Evolutionary conservation across 2,797 vertebrate genomes (phyloP).

Genomic region (Pogoniulus pusillus): DNA sequence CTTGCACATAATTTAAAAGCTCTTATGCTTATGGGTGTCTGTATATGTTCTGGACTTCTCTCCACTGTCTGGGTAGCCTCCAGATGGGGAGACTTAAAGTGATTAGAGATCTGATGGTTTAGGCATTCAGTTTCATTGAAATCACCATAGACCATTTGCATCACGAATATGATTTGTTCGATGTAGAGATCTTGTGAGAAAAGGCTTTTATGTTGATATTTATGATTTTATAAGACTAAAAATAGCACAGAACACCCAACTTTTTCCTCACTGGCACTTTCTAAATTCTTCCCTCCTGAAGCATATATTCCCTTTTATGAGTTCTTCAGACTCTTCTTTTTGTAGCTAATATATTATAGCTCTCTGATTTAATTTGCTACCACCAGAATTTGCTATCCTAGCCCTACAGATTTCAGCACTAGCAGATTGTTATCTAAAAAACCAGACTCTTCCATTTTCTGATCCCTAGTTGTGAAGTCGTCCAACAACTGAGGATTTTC

Average conservation of each 20-base stretch:
- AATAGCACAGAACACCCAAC: background rate
- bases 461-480: background rate
- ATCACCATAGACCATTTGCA: background rate
- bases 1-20: background rate
- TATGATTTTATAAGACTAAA: background rate
- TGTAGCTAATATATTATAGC: background rate
- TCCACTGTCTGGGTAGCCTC: background rate
- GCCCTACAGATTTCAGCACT: background rate
- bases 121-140: background rate
- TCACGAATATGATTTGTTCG: background rate
- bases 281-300: background rate
- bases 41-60: background rate
- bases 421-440: background rate
- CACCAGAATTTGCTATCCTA: background rate
- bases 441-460: background rate
- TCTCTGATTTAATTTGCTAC: background rate
- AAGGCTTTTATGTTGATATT: background rate
- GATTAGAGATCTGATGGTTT: background rate
- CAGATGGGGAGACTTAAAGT: background rate
- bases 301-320: background rate
- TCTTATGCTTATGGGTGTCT: background rate
- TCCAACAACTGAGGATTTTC: background rate
- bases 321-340: background rate
- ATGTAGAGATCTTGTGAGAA: background rate
- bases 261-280: background rate